These are phyloP conservation scores for Thera britannica DNA, from an alignment of 2,888 invertebrate species.

Conservation along the genomic window DNA sequence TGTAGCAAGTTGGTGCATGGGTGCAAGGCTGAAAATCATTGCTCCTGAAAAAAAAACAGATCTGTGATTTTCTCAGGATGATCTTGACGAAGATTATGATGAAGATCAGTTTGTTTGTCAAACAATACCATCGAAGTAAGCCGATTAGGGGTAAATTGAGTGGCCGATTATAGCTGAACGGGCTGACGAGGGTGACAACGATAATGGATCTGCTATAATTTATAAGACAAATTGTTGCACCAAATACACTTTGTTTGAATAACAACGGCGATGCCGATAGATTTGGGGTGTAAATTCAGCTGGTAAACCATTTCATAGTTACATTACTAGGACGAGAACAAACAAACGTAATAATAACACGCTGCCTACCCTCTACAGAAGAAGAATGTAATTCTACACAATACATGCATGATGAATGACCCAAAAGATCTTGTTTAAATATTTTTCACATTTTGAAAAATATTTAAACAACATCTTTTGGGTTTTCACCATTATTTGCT, in stretches of 20 bases:
- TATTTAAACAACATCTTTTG: too few species aligned
- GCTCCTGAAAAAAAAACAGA: too few species aligned
- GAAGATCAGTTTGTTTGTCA: slow-evolving; percentile 48
- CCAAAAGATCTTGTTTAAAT: too few species aligned
- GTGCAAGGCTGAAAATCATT: too few species aligned
- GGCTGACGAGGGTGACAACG: slow-evolving; percentile 36
- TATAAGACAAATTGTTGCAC: slow-evolving; percentile 43
- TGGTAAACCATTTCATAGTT: background rate
- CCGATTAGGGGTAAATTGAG: slow-evolving; percentile 52
- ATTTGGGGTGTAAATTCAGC: background rate
- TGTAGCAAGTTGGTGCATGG: too few species aligned
- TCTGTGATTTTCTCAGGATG: too few species aligned
- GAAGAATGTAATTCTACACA: too few species aligned
- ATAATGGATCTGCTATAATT: slow-evolving; percentile 42
- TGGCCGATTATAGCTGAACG: slow-evolving; percentile 38
- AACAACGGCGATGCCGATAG: slow-evolving; percentile 10
- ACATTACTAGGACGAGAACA: too few species aligned
- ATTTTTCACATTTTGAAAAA: too few species aligned
- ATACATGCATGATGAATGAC: too few species aligned
- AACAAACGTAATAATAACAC: too few species aligned
- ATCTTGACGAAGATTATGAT: background rate
- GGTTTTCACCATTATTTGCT: background rate
- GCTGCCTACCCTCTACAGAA: too few species aligned
- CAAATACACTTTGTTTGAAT: slow-evolving; percentile 18
- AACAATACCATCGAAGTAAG: slow-evolving; percentile 51